Evolutionary conservation across 2,113 vertebrate genomes (phyloP), one percentile per base, ranked within the genome.

Genomic region (Petrocephalus microphthalmus): DNA sequence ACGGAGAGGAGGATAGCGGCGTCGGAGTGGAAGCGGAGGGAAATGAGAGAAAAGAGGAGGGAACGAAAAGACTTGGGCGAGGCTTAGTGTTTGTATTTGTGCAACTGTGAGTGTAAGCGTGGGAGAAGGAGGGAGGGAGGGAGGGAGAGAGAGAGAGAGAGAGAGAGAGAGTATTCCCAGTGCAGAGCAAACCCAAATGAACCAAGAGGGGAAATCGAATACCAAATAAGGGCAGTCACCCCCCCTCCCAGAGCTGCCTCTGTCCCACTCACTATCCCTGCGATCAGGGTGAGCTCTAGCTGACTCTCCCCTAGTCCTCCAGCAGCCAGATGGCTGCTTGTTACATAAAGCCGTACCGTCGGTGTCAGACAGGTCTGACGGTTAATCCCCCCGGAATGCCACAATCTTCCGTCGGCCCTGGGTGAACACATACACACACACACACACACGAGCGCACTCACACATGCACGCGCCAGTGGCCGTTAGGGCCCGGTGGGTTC

Each of bases 261-360:
- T 7, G 0, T 64, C 51, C 19, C 8, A 52, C 57, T 42, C 85
- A 82, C 88, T 20, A 88, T 20, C 25, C 87, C 22, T 10, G 1
- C 20, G 47, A 51, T 89, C 82, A 45, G 45, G 81, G 89, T 85
- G 91, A 84, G 86, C 57, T 86, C 91, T 91, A 87, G 90, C 90
- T 89, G 92, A 88, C 25, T 89, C 89, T 91, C 85, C 88, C 92
- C 90, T 90, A 93, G 90, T 89, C 85, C 88, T 87, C 88, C 88
- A 33, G 89, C 90, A 92, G 91, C 91, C 94, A 94, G 90, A 94
- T 93, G 93, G 90, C 67, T 78, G n/a, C 88, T 89, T 88, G 90
- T 92, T 92, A 92, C 89, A 90, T 91, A 92, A 94, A 92, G 85
- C 37, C n/a, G 84, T 84, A 87, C 86, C 88, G 74, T 45, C 87